Base-by-base conservation (phyloP, 2,113 vertebrate genomes). In the Planiliza haematocheilus region DNA sequence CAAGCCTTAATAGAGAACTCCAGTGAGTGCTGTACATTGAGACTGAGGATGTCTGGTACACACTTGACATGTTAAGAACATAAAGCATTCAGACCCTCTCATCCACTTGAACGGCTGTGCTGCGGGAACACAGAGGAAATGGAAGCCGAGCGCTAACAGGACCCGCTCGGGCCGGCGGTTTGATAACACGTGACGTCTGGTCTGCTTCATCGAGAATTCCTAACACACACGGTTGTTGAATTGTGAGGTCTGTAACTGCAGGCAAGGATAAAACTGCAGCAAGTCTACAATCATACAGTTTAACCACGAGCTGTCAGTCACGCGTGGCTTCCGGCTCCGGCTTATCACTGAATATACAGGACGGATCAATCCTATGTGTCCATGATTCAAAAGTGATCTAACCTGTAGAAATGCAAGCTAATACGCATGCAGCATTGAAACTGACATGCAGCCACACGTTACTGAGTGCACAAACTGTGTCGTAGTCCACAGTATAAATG, bases 271-370 rank as follows among this genome's bases (percentile, higher is more conserved):
- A 74, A 66, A 63, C 49, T 56, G 72, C 62, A 66, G 58, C 73
- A 77, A 50, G 42, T 52, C 66, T 70, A 58, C 48, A 79, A 77
- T 86, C 72, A 74, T 62, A 60, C 8, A 14, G 20, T 84, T 86
- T 82, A 69, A 81, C 73, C 68, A 64, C 64, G 70, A 79, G 63
- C 71, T 83, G 88, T 74, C 84, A 83, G 48, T 86, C 87, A 86
- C 50, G 61, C 37, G 57, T 56, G 67, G 64, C 81, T 86, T 43
- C 73, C 1, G 73, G 70, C 79, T 77, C 17, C 49, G 51, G 85
- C 80, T 86, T 72, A 86, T 87, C 87, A 77, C 52, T 43, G 48
- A 74, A 84, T 53, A 71, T 60, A 63, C 42, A 72, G 68, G 59
- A 21, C 60, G 64, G 71, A 89, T 90, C 82, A 77, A 75, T 88